These are phyloP conservation scores for Belonocnema kinseyi DNA, from an alignment of 1,140 invertebrate species.

Conservation along the genomic window DNA sequence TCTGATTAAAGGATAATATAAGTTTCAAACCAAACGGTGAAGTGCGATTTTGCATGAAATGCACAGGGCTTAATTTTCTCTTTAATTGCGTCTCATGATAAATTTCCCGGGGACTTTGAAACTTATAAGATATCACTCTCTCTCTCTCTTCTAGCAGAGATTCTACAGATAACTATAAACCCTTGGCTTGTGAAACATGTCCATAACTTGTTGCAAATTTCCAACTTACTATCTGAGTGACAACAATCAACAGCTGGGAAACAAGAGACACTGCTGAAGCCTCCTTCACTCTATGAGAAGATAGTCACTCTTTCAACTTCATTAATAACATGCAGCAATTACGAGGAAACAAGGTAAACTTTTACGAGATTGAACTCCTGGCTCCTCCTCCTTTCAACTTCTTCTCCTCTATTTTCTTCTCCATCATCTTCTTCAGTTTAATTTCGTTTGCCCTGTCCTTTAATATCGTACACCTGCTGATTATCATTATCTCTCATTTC, in stretches of 20 bases:
- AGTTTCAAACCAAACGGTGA: conserved; percentile 17
- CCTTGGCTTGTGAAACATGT: conserved; percentile 12
- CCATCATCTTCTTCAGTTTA: too few species aligned
- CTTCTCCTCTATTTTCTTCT: too few species aligned
- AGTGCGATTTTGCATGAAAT: conserved; percentile 25
- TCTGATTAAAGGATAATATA: conserved; percentile 23
- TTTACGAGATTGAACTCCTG: background rate
- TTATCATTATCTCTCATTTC: too few species aligned
- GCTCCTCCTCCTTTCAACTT: too few species aligned
- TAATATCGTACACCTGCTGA: too few species aligned
- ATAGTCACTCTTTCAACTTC: background rate
- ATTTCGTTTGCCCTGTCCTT: too few species aligned
- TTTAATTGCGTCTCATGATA: conserved; percentile 27
- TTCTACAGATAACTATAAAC: background rate
- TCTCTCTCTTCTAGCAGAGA: background rate
- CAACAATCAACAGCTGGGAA: conserved; percentile 25
- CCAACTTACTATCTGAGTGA: conserved; percentile 10
- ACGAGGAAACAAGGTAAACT: conserved; percentile 15
- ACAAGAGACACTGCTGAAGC: conserved; percentile 7
- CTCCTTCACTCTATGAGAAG: background rate
- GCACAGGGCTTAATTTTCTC: conserved; percentile 24
- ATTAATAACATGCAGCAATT: conserved; percentile 18
- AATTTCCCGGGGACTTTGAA: conserved; percentile 17
- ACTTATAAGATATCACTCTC: background rate
- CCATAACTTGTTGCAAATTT: conserved; percentile 21